A percentile compares a stretch with the other conserved stretches of the same genome.
phyloP scores from a whole-genome alignment of 2,113 vertebrate genomes.

The Tympanuchus pallidicinctus region DNA sequence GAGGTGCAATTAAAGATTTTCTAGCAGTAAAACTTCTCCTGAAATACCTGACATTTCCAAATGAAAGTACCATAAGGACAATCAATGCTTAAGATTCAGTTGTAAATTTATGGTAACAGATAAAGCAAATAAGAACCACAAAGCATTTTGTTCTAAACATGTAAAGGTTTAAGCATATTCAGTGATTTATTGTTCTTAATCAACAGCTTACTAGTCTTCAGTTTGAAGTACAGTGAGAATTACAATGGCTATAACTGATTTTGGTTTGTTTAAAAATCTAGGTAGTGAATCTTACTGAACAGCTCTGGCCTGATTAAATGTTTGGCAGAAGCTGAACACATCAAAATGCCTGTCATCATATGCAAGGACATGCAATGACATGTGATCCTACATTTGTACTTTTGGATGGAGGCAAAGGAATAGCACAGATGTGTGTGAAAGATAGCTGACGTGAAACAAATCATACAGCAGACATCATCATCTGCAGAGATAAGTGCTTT shows the following conservation, averaged over 20 bases:
- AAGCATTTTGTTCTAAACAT: neutral
- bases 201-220: neutral
- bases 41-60: slow-evolving; percentile 9
- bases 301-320: neutral
- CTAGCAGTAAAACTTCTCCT: neutral
- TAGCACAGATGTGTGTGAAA: neutral
- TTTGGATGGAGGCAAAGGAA: neutral
- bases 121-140: neutral
- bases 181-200: neutral
- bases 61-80: neutral
- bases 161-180: neutral
- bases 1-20: neutral
- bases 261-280: neutral
- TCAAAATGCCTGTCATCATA: neutral
- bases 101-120: neutral
- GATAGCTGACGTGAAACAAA: neutral
- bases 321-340: neutral
- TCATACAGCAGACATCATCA: neutral
- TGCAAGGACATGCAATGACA: neutral
- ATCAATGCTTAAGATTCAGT: neutral
- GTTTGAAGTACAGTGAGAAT: neutral
- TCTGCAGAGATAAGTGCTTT: neutral
- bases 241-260: neutral
- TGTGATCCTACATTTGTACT: neutral
- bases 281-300: neutral